Base-by-base conservation (phyloP, 35 echinoderm and acorn worm genomes). In the Apostichopus californicus region DNA sequence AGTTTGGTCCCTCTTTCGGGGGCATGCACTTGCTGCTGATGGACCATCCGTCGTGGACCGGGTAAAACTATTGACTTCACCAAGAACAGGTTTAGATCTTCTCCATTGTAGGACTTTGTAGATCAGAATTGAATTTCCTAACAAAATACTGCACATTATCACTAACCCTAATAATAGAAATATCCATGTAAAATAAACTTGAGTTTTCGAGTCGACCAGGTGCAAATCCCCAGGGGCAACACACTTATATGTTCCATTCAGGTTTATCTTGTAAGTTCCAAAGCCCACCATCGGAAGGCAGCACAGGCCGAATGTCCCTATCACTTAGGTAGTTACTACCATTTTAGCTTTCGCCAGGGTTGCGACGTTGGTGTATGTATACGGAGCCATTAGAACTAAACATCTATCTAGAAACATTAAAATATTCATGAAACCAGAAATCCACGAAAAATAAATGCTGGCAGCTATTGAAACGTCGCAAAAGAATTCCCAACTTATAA, bases 351-450 rank as follows among this genome's bases (percentile, higher is more conserved):
- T 94, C 34, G 34, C 34, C 34, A 46, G 34, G 34, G 34, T 46
- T 2, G 90, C 93, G 89, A 92, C 25, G 23, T 71, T 86, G 22
- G 83, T 89, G 55, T 94, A 94, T 26, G 75, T 77, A 57, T 92
- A 94, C 18, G 93, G 93, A 0, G 90, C 90, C 26, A 77, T 86
- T 10, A 94, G 77, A 7, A 90, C 93, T 24, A 92, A 14, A 17
- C 90, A 94, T 46, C 93, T 89, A 13, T 94, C 93, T 15, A 91
- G 86, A 57, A 90, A 92, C 59, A 94, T 75, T 57, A 92, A 14
- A 21, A 90, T 68, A 68, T 92, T 94, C 8, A 94, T 65, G 26
- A 94, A 84, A 5, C 93, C 93, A 5, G 93, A 89, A 21, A 81
- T 65, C 93, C 93, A 94, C 10, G 90, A 86, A 81, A 94, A 94